These are phyloP conservation scores for Cochlearius cochlearius DNA, from an alignment of 2,113 vertebrate genomes.

Conservation along the genomic window DNA sequence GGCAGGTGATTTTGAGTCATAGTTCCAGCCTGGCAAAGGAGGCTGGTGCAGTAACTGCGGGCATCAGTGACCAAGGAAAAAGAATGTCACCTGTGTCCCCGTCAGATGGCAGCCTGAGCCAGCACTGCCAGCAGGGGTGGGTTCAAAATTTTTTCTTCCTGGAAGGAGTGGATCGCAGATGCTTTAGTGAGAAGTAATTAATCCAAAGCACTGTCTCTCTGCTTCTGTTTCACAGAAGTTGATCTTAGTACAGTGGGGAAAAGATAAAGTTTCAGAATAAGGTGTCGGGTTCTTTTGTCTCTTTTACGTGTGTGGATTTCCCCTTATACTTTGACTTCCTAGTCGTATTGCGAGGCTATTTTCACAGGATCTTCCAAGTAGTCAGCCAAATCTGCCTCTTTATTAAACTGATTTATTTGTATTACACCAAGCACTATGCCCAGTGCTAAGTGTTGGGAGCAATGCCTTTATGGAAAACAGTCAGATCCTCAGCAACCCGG, in stretches of 20 bases:
- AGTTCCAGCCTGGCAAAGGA: not conserved
- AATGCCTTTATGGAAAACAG: not conserved
- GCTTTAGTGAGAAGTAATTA: not conserved
- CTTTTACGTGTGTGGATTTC: not conserved
- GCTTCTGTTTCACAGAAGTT: not conserved
- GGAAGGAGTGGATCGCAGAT: not conserved
- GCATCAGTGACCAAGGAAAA: not conserved
- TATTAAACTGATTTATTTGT: not conserved
- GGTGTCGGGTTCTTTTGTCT: not conserved
- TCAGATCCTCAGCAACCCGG: not conserved
- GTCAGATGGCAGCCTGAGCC: conserved; percentile 6
- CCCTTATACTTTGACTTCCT: not conserved
- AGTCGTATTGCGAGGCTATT: not conserved
- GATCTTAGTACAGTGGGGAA: not conserved
- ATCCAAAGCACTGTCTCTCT: not conserved
- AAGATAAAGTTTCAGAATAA: not conserved
- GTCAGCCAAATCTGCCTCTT: not conserved
- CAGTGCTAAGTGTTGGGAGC: not conserved
- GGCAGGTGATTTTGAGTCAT: not conserved
- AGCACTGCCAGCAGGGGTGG: not conserved
- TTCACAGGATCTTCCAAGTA: not conserved
- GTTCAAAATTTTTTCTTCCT: not conserved
- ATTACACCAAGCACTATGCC: not conserved
- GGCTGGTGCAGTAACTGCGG: not conserved
- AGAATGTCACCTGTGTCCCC: not conserved